phyloP scores from a whole-genome alignment of 2,797 vertebrate species.

The Propithecus perrieri region DNA sequence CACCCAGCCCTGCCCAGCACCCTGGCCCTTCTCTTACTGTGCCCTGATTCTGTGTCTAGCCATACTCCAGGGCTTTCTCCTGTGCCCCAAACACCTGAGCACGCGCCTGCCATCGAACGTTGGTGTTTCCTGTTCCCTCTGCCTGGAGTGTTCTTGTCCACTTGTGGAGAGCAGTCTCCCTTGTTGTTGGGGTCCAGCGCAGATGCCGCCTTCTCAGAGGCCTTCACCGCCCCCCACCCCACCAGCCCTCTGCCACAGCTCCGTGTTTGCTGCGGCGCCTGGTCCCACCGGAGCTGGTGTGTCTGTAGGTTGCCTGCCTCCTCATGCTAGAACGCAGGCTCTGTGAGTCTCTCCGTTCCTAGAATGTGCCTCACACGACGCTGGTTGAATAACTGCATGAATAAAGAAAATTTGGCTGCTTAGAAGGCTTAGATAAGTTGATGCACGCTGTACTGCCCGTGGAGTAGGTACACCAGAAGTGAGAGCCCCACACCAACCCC shows the following conservation, averaged over 20 bases:
- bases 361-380: neutral
- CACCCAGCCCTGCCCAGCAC: neutral
- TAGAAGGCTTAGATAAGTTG: neutral
- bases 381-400: neutral
- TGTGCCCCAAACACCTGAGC: neutral
- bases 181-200: neutral
- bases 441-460: accelerated
- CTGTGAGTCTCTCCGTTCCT: neutral
- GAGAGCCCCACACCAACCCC: neutral
- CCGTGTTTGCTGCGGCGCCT: neutral
- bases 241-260: accelerated
- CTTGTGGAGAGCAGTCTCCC: too few species aligned
- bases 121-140: neutral
- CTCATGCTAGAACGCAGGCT: too few species aligned
- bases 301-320: neutral
- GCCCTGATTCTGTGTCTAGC: neutral
- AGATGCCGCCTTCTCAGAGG: neutral
- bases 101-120: neutral
- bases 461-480: too few species aligned
- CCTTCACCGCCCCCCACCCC: too few species aligned
- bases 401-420: neutral
- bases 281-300: neutral
- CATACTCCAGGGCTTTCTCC: neutral
- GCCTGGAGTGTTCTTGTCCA: neutral
- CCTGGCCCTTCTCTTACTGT: neutral